These are phyloP conservation scores for Cyclophora albipunctata DNA, from an alignment of 2,888 invertebrate species.

Conservation along the genomic window DNA sequence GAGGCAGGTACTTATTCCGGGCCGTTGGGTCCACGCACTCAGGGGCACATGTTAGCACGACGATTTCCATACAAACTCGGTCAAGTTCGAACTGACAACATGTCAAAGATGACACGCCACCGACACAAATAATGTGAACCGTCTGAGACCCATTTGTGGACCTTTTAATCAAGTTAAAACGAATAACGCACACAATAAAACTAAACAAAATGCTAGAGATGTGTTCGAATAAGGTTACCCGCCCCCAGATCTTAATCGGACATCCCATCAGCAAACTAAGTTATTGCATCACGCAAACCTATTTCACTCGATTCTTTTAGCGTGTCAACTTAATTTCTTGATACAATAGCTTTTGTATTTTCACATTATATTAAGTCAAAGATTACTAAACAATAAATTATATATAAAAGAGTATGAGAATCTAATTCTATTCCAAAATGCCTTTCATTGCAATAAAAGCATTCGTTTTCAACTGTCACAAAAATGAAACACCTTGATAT, in stretches of 20 bases:
- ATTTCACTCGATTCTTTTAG: neutral
- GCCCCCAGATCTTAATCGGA: slow-evolving; percentile 18
- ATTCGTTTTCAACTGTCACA: too few relatives aligned
- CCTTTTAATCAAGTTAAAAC: too few relatives aligned
- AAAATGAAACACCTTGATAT: too few relatives aligned
- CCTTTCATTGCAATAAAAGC: too few relatives aligned
- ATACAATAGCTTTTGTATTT: too few relatives aligned
- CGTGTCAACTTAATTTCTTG: slow-evolving; percentile 1
- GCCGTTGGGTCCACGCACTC: slow-evolving; percentile 8
- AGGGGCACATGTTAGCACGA: slow-evolving; percentile 1
- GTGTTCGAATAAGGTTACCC: slow-evolving; percentile 16
- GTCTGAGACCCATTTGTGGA: neutral
- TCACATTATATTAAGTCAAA: neutral
- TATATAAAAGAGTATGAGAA: too few relatives aligned
- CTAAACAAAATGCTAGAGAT: slow-evolving; percentile 3
- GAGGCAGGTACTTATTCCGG: slow-evolving; percentile 14
- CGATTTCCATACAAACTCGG: slow-evolving; percentile 4
- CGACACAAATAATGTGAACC: slow-evolving; percentile 1
- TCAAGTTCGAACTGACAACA: slow-evolving; percentile 4
- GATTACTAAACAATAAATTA: neutral
- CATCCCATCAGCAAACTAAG: slow-evolving; percentile 13
- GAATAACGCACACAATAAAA: slow-evolving; percentile 9
- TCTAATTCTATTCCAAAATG: too few relatives aligned
- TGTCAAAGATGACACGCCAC: neutral
- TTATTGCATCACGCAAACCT: slow-evolving; percentile 18